These are phyloP conservation scores for Antheraea assamensis DNA, from an alignment of 2,888 invertebrate genomes.

Conservation along the genomic window DNA sequence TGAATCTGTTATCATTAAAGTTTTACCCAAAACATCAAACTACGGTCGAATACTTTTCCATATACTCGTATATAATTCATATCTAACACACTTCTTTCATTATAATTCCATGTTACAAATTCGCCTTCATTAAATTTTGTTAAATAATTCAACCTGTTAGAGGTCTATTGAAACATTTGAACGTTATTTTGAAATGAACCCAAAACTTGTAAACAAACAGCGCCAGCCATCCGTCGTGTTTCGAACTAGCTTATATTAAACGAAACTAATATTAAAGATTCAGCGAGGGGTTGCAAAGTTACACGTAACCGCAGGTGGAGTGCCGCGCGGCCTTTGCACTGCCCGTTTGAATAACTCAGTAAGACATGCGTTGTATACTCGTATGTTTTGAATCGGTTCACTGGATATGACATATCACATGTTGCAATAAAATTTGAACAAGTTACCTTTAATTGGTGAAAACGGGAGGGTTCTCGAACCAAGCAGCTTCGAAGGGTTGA, in stretches of 20 bases:
- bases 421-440: too few species aligned
- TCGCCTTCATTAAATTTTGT: background rate
- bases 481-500: too few species aligned
- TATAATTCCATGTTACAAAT: background rate
- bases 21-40: background rate
- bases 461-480: background rate
- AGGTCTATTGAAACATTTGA: background rate
- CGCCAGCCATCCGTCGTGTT: slow-evolving; percentile 56
- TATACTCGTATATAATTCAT: background rate
- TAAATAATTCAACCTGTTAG: background rate
- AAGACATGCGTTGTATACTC: slow-evolving; percentile 36
- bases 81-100: background rate
- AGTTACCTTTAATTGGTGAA: background rate
- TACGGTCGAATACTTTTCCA: background rate
- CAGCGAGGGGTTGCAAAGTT: slow-evolving; percentile 78
- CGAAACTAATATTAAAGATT: slow-evolving; percentile 78
- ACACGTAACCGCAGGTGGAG: slow-evolving; percentile 76
- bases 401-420: slow-evolving; percentile 16
- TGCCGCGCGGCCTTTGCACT: slow-evolving; percentile 62
- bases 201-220: slow-evolving; percentile 39
- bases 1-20: background rate
- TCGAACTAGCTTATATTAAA: slow-evolving; percentile 74
- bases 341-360: slow-evolving; percentile 72
- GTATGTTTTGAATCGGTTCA: background rate
- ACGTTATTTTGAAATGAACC: slow-evolving; percentile 1